Conservation (phyloP, 2,888 invertebrate genomes). For the Meghimatium bilineatum region DNA sequence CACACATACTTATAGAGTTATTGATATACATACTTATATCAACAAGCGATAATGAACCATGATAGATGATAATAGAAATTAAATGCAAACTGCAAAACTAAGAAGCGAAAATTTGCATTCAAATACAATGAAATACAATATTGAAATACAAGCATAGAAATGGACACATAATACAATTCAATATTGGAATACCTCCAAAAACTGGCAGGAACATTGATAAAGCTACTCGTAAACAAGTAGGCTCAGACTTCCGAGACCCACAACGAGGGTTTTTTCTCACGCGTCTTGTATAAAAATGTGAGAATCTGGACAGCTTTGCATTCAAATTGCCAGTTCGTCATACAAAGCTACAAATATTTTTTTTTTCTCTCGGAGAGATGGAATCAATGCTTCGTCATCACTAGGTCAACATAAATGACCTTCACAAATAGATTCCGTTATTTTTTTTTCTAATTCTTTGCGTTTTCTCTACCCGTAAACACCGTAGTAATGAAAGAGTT, state of each 20-base stretch:
- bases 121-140: background rate
- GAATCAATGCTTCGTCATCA: constrained; percentile 11
- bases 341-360: background rate
- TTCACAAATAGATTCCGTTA: background rate
- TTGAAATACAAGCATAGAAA: background rate
- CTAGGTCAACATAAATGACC: constrained; percentile 9
- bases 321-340: constrained; percentile 1
- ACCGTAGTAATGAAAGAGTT: background rate
- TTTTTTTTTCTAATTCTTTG: too few species aligned
- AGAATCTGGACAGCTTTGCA: constrained; percentile 6
- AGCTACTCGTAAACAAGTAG: constrained; percentile 5
- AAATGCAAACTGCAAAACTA: too few species aligned
- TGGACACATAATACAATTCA: constrained; percentile 4
- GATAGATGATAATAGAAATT: too few species aligned
- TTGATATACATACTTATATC: too few species aligned
- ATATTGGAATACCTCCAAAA: background rate
- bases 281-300: background rate
- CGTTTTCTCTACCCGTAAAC: background rate
- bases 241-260: background rate
- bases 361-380: background rate
- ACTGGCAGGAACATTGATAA: background rate
- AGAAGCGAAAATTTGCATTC: too few species aligned
- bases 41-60: too few species aligned
- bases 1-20: too few species aligned
- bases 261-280: constrained; percentile 8